These are phyloP conservation scores for Cyclura pinguis DNA, from an alignment of 2,797 vertebrate genomes.

Conservation along the genomic window DNA sequence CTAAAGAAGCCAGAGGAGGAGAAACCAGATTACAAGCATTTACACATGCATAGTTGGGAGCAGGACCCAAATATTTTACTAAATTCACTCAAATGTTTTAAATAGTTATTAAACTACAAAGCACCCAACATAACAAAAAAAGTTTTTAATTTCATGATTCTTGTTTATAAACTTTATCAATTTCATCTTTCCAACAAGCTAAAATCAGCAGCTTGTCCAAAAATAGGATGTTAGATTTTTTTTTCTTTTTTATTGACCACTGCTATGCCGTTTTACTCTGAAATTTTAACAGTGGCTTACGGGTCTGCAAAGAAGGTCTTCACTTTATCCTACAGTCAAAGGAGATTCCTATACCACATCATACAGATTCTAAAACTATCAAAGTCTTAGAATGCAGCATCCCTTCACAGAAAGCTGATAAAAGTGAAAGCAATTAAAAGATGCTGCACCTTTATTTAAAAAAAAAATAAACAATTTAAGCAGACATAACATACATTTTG, in stretches of 20 bases:
- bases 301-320: conserved; percentile 79
- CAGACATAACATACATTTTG: conserved; percentile 87
- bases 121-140: conserved; percentile 85
- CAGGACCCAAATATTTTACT: conserved; percentile 78
- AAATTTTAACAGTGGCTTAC: conserved; percentile 77
- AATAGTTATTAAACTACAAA: conserved; percentile 90
- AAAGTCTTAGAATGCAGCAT: conserved; percentile 83
- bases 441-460: conserved; percentile 84
- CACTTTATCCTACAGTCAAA: conserved; percentile 76
- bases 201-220: conserved; percentile 80
- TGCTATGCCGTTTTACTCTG: conserved; percentile 67
- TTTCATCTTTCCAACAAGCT: conserved; percentile 85
- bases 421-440: conserved; percentile 84
- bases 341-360: conserved; percentile 77
- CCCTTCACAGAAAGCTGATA: conserved; percentile 82
- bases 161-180: conserved; percentile 84
- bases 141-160: conserved; percentile 85
- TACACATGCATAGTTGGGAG: conserved; percentile 90
- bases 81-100: conserved; percentile 85
- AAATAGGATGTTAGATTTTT: conserved; percentile 71
- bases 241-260: conserved; percentile 71
- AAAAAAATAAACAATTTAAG: conserved; percentile 85
- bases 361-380: conserved; percentile 78
- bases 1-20: conserved; percentile 80
- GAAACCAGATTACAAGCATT: conserved; percentile 88